phyloP scores from a whole-genome alignment of 2,888 invertebrate species.

The Drosophila acutilabella region DNA sequence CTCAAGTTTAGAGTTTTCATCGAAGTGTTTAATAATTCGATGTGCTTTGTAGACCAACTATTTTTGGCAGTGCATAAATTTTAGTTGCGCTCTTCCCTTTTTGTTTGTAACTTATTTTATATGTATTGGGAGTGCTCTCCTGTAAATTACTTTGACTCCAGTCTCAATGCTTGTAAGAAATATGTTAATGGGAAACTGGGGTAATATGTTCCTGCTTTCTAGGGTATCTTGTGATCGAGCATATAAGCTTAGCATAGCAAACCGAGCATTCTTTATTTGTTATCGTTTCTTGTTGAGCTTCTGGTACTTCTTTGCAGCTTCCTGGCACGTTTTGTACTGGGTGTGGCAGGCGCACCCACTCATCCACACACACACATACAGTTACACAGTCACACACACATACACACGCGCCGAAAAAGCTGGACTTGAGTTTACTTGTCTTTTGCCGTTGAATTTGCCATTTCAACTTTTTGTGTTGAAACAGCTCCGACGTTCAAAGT shows the following conservation, averaged over 20 bases:
- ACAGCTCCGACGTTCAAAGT: conserved; percentile 32
- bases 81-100: too few species aligned
- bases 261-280: conserved; percentile 41
- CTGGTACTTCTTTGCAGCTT: conserved; percentile 63
- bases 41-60: too few species aligned
- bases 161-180: too few species aligned
- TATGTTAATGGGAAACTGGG: too few species aligned
- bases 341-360: conserved; percentile 59
- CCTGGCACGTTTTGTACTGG: conserved; percentile 67
- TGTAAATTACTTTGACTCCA: too few species aligned
- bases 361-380: conserved; percentile 27
- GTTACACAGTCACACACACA: conserved; percentile 23
- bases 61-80: too few species aligned
- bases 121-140: too few species aligned
- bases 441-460: conserved; percentile 69
- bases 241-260: too few species aligned
- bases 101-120: too few species aligned
- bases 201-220: background rate
- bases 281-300: conserved; percentile 55
- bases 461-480: conserved; percentile 66
- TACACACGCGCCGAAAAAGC: conserved; percentile 40
- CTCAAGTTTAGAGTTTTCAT: too few species aligned
- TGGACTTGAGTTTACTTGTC: conserved; percentile 64
- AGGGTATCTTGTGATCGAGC: conserved; percentile 11
- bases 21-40: too few species aligned